phyloP scores from a whole-genome alignment of 2,888 invertebrate species.

The Philereme transversata region DNA sequence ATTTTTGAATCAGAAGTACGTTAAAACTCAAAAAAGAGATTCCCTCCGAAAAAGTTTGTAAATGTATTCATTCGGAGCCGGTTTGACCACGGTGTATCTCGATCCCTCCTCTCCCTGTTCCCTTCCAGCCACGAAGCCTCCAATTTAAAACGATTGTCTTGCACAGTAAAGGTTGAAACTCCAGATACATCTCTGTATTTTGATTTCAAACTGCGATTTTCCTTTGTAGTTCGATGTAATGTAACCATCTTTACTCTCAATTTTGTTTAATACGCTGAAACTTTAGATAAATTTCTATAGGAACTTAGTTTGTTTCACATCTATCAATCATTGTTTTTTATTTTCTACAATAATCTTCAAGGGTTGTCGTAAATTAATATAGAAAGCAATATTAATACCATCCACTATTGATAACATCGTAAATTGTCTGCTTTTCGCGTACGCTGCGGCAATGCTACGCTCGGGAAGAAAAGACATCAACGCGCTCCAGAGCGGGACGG shows the following conservation, averaged over 20 bases:
- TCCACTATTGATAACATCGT: constrained; percentile 1
- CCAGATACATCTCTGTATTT: constrained; percentile 22
- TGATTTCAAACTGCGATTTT: background rate
- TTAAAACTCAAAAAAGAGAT: constrained; percentile 28
- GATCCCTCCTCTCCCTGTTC: constrained; percentile 66
- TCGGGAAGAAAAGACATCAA: constrained; percentile 78
- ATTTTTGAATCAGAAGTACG: constrained; percentile 19
- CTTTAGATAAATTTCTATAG: too few relatives aligned
- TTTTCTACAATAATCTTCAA: too few relatives aligned
- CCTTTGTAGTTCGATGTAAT: too few relatives aligned
- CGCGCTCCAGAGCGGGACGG: constrained; percentile 65
- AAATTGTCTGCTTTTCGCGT: constrained; percentile 43
- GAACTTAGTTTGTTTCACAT: too few relatives aligned
- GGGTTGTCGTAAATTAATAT: too few relatives aligned
- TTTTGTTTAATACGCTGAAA: too few relatives aligned
- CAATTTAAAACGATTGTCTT: constrained; percentile 64
- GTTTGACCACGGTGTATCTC: constrained; percentile 62
- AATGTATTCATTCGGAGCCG: constrained; percentile 59
- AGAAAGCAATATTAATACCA: too few relatives aligned
- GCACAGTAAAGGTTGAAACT: constrained; percentile 44
- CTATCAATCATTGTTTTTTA: too few relatives aligned
- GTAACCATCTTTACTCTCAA: too few relatives aligned
- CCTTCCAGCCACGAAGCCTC: constrained; percentile 52
- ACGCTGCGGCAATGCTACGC: constrained; percentile 55
- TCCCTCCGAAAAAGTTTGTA: constrained; percentile 45